phyloP scores from a whole-genome alignment of 2,797 vertebrate genomes.

The Gallinago solitaria region DNA sequence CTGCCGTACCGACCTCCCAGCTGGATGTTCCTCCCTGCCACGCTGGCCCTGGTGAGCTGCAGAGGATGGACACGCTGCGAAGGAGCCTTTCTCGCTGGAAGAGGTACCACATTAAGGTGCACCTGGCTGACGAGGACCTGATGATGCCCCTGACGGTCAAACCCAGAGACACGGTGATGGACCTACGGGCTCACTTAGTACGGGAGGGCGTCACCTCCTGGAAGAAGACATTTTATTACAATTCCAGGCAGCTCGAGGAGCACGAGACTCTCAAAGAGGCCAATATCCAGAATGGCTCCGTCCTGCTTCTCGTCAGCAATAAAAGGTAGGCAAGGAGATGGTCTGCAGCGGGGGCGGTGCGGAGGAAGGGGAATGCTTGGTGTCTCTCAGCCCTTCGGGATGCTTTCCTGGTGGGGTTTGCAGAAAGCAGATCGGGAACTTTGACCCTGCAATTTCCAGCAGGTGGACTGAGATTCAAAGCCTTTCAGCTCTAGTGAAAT shows the following conservation, averaged over 20 bases:
- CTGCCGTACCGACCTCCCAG: not conserved
- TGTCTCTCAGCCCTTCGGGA: not conserved
- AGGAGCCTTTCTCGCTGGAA: constrained; percentile 78
- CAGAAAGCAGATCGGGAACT: not conserved
- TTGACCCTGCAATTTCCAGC: not conserved
- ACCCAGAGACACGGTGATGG: constrained; percentile 79
- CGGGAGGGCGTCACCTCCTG: constrained; percentile 79
- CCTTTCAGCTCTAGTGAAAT: not conserved
- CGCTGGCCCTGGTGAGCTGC: not conserved
- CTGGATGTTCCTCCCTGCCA: constrained; percentile 3
- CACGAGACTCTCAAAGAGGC: constrained; percentile 79
- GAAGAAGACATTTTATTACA: constrained; percentile 82
- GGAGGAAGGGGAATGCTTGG: not conserved
- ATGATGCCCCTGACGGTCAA: constrained; percentile 76
- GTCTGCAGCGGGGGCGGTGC: fast-evolving
- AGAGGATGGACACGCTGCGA: constrained; percentile 76
- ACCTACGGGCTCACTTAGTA: constrained; percentile 78
- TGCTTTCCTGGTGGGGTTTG: not conserved
- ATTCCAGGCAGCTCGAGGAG: constrained; percentile 78
- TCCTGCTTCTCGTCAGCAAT: constrained; percentile 77
- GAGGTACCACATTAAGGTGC: constrained; percentile 80
- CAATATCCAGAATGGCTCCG: constrained; percentile 78
- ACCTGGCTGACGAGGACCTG: constrained; percentile 76
- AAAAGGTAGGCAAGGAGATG: constrained; percentile 53
- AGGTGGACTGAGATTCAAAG: not conserved